Evolutionary conservation across 2,113 vertebrate genomes (phyloP).

Genomic region (Epinephelus moara): DNA sequence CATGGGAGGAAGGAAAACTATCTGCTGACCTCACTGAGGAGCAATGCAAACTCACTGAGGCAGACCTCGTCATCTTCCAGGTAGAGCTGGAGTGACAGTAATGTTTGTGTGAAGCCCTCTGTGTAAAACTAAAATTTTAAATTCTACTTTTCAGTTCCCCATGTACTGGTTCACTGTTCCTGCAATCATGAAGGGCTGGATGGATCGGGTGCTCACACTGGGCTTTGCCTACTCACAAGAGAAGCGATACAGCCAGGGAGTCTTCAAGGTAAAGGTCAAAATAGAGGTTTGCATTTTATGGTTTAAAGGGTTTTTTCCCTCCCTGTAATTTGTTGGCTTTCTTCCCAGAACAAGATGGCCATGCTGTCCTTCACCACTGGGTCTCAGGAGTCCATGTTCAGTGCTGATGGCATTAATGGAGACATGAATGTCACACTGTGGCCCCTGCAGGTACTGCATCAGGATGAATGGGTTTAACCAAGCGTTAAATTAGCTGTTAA

Average conservation of each 20-base stretch:
- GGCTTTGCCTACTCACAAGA: slow-evolving; percentile 82
- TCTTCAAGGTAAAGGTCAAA: slow-evolving; percentile 81
- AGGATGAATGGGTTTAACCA: too few relatives aligned
- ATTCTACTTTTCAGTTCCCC: slow-evolving; percentile 80
- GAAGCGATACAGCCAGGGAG: slow-evolving; percentile 80
- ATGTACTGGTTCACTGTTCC: slow-evolving; percentile 88
- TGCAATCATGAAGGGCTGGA: slow-evolving; percentile 90
- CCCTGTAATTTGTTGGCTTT: background rate
- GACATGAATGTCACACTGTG: slow-evolving; percentile 89
- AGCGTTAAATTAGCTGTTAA: background rate
- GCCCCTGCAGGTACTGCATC: slow-evolving; percentile 85
- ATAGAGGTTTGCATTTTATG: background rate
- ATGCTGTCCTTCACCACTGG: slow-evolving; percentile 90
- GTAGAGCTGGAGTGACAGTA: slow-evolving; percentile 54
- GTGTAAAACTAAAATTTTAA: background rate
- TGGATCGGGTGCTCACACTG: slow-evolving; percentile 81
- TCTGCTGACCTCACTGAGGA: slow-evolving; percentile 83
- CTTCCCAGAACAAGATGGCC: slow-evolving; percentile 85
- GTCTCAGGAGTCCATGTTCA: slow-evolving; percentile 84
- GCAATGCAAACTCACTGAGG: slow-evolving; percentile 84
- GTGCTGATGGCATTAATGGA: slow-evolving; percentile 84
- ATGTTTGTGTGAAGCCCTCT: background rate
- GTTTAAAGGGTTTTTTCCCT: fast-evolving
- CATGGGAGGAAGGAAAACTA: slow-evolving; percentile 83
- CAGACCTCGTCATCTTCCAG: slow-evolving; percentile 89